Conservation (phyloP, 1,140 invertebrate genomes). For the Drosophila trapezifrons region DNA sequence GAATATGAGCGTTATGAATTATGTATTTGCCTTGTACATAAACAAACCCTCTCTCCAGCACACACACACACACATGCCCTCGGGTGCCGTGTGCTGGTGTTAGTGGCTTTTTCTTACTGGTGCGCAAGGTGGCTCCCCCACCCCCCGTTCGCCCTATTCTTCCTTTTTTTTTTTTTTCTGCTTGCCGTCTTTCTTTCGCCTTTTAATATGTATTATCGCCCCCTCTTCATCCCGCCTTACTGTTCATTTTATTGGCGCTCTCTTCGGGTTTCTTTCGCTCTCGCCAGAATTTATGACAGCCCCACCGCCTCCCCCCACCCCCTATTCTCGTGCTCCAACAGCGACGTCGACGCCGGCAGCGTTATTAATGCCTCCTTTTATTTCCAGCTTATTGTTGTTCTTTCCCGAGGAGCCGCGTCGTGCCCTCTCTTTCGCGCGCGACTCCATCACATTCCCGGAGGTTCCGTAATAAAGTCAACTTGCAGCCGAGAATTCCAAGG, state of each 20-base stretch:
- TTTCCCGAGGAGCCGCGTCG: conserved; percentile 22
- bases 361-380: conserved; percentile 62
- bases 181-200: conserved; percentile 36
- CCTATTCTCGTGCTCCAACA: not conserved
- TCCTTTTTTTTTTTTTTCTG: conserved; percentile 36
- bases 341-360: conserved; percentile 37
- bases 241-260: conserved; percentile 58
- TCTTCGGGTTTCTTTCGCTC: conserved; percentile 18
- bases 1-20: conserved; percentile 83
- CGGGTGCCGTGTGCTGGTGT: conserved; percentile 13
- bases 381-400: conserved; percentile 48
- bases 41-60: conserved; percentile 59
- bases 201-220: conserved; percentile 47
- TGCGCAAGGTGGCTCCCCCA: conserved; percentile 71
- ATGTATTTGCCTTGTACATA: conserved; percentile 76
- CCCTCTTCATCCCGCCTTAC: conserved; percentile 23
- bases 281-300: conserved; percentile 62
- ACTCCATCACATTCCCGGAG: conserved; percentile 20
- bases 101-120: conserved; percentile 75
- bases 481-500: conserved; percentile 13
- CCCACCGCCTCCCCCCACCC: conserved; percentile 1
- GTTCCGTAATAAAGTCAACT: conserved; percentile 35
- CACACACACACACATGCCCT: conserved; percentile 8
- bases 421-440: conserved; percentile 23
- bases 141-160: conserved; percentile 6